Base-by-base conservation (phyloP, 2,888 invertebrate genomes). In the Lycaena phlaeas region DNA sequence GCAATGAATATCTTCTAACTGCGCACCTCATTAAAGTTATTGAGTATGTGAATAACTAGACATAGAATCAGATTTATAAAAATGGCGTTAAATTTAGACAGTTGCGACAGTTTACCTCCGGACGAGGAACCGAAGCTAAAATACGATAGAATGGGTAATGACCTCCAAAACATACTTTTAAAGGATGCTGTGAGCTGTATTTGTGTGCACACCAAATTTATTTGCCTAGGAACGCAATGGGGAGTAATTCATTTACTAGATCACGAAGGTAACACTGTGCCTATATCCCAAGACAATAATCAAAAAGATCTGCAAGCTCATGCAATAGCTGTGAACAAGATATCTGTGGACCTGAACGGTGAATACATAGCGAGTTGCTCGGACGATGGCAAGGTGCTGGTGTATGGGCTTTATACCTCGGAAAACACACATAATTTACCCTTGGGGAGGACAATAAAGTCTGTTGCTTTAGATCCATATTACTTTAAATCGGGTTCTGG, bases 351-450 rank as follows among this genome's bases (percentile, higher is more conserved):
- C 68, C 78, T 88, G 14, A 93, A 92, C 59, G 98, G 97, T n/a
- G 97, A 97, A 68, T 94, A 92, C 66, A 90, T 98, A 15, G 96
- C 95, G 0, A 94, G 94, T 36, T 96, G 96, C 67, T 95, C 95
- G 0, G 95, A 96, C 66, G 96, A 96, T 71, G 95, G 95, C 40
- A 92, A 91, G 63, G 92, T 90, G 55, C 89, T 93, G 54, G 90
- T 98, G 42, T 92, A 92, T 53, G 97, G 97, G 1, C 84, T 99
- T 3, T 97, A 96, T 68, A 89, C 91, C 7, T 86, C 87, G 40
- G 96, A 96, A 48, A 91, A 94, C 59, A 93, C 93, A 57, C 91
- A 94, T 54, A 89, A 87, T 43, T 78, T 96, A 42, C 90, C 88
- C 40, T 87, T 95, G 46, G 94, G 94, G 7, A 87, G 94, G 54